Base-by-base conservation (phyloP, 2,113 vertebrate species). In the Apodemus speciosus region DNA sequence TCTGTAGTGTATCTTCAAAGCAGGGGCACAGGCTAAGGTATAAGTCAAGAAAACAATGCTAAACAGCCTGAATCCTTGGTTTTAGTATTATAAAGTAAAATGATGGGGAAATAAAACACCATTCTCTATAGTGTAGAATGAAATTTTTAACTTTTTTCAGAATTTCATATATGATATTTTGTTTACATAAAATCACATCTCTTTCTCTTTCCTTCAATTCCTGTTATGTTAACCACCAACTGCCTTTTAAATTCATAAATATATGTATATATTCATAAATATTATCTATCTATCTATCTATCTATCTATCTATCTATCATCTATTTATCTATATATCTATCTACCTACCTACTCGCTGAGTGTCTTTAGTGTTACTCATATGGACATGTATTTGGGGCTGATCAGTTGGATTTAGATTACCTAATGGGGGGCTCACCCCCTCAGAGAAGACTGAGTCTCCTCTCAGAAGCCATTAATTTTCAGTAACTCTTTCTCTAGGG, bases 71-170 rank as follows among this genome's bases (percentile, higher is more conserved):
- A 46, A 40, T 1, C 85, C 30, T 51, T 94, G 51, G 51, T 89
- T 89, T 89, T 89, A 2, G 5, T 6, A 9, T 87, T 49, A 84
- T 32, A 10, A 94, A 89, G 66, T 66, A 69, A 94, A 92, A 20
- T 15, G 71, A 6, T 81, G 49, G 69, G 58, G 87, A 85, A 84
- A 35, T 30, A 40, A 38, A 11, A 30, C 20, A 81, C 92, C 11
- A 40, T 51, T 6, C 20, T 46, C 11, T 91, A 95, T 86, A 32
- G 13, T 40, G 23, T 6, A 83, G 64, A 21, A 49, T 81, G 88
- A 88, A 90, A 38, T 32, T 81, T 95, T 85, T 76, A 62, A 73
- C 35, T 8, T 60, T 81, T 60, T 30, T 18, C 79, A 81, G 3
- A 27, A 40, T 40, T 40, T 60, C n/a, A 43, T 30, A 25, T 40